These are phyloP conservation scores for Caprella mutica DNA, from an alignment of 2,888 invertebrate species.

Conservation along the genomic window DNA sequence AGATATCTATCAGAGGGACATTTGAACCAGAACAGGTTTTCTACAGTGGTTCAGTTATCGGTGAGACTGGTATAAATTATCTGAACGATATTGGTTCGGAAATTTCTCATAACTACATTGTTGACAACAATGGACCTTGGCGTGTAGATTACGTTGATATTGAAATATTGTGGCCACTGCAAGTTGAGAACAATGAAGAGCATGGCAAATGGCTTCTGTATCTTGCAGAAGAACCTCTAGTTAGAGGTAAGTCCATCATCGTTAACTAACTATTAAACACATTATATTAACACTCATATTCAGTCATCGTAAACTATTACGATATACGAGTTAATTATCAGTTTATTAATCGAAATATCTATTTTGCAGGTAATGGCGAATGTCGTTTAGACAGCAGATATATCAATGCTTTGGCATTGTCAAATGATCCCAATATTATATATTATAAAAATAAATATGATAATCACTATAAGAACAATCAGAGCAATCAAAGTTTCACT, in stretches of 20 bases:
- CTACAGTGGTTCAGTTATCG: conserved; percentile 73
- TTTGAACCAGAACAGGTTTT: conserved; percentile 70
- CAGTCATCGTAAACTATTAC: too few species aligned
- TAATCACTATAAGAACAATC: too few species aligned
- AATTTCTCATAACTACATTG: conserved; percentile 69
- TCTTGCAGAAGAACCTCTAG: conserved; percentile 61
- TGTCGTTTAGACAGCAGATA: too few species aligned
- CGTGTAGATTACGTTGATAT: conserved; percentile 63
- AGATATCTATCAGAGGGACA: conserved; percentile 61
- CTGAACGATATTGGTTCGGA: conserved; percentile 67
- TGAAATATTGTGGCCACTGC: conserved; percentile 75
- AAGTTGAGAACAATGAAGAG: conserved; percentile 51
- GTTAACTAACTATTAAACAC: too few species aligned
- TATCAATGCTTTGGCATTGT: too few species aligned
- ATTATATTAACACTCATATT: too few species aligned
- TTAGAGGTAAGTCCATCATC: conserved; percentile 50
- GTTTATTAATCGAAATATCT: too few species aligned
- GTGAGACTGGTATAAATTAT: conserved; percentile 70
- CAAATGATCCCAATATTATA: too few species aligned
- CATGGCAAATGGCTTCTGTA: conserved; percentile 79
- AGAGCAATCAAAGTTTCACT: too few species aligned
- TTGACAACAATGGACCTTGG: conserved; percentile 77
- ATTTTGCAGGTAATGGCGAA: too few species aligned
- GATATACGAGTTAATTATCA: too few species aligned
- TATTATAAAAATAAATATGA: too few species aligned